These are phyloP conservation scores for Ciconia maguari DNA, from an alignment of 2,113 vertebrate genomes.

Conservation along the genomic window DNA sequence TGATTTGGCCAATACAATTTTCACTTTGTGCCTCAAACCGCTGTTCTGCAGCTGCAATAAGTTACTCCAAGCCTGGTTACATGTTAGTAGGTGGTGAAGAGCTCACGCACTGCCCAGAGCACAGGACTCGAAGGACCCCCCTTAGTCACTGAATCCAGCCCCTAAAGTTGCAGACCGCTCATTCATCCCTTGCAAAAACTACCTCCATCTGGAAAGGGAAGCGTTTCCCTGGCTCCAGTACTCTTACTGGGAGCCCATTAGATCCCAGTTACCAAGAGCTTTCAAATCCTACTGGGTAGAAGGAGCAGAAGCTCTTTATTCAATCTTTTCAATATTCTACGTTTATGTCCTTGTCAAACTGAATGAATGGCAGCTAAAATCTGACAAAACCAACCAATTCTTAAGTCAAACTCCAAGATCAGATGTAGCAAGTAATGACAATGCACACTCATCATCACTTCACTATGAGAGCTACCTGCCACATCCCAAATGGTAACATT, in stretches of 20 bases:
- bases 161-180: accelerated
- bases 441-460: not conserved
- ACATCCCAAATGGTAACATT: not conserved
- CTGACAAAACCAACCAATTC: not conserved
- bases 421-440: not conserved
- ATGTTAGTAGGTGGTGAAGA: not conserved
- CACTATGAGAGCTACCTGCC: not conserved
- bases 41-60: not conserved
- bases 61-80: not conserved
- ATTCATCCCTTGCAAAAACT: not conserved
- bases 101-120: not conserved
- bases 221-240: not conserved
- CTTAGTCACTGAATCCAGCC: not conserved
- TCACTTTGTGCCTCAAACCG: not conserved
- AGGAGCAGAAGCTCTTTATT: not conserved
- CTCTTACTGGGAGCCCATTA: not conserved
- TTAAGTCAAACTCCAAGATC: not conserved
- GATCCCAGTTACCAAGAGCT: not conserved
- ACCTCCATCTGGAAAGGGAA: not conserved
- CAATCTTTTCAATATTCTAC: not conserved
- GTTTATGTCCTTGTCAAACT: not conserved
- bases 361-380: not conserved
- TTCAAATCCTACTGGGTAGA: not conserved
- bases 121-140: not conserved
- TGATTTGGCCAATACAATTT: not conserved